Conservation (phyloP, 1,140 invertebrate genomes). For the Sitodiplosis mosellana region DNA sequence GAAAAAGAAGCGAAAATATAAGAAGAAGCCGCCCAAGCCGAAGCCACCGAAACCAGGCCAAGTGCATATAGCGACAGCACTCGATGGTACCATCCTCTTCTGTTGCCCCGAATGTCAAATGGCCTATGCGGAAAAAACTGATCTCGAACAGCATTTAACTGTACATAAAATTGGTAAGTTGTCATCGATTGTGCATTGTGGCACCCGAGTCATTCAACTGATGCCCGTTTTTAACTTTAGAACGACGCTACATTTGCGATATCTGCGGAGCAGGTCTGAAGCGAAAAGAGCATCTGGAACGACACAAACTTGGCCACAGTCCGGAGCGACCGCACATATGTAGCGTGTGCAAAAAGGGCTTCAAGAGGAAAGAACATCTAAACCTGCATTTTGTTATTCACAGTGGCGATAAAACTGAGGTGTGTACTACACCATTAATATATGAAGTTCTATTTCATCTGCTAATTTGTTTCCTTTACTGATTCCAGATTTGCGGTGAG, state of each 20-base stretch:
- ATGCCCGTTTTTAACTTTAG: background rate
- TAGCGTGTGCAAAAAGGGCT: constrained; percentile 54
- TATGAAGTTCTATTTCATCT: no score
- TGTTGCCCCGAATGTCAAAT: constrained; percentile 65
- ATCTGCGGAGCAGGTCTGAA: constrained; percentile 41
- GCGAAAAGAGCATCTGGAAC: constrained; percentile 57
- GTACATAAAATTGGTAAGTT: constrained; percentile 45
- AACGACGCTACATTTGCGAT: constrained; percentile 31
- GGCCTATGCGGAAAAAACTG: constrained; percentile 57
- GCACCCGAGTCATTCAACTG: background rate
- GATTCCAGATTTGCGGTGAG: constrained; percentile 24
- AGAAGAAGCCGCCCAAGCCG: constrained; percentile 57
- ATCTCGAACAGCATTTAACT: constrained; percentile 52
- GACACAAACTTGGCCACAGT: constrained; percentile 61
- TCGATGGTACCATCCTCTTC: constrained; percentile 50
- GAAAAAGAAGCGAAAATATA: constrained; percentile 47
- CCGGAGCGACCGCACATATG: constrained; percentile 60
- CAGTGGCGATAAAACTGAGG: constrained; percentile 62
- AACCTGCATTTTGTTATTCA: constrained; percentile 64
- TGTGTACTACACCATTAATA: constrained; percentile 10
- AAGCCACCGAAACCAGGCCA: constrained; percentile 50
- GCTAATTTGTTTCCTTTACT: background rate
- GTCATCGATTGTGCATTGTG: background rate
- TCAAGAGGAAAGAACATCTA: constrained; percentile 62
- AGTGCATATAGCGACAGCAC: constrained; percentile 47